Base-by-base conservation (phyloP, 2,113 vertebrate genomes). In the Tenrec ecaudatus region DNA sequence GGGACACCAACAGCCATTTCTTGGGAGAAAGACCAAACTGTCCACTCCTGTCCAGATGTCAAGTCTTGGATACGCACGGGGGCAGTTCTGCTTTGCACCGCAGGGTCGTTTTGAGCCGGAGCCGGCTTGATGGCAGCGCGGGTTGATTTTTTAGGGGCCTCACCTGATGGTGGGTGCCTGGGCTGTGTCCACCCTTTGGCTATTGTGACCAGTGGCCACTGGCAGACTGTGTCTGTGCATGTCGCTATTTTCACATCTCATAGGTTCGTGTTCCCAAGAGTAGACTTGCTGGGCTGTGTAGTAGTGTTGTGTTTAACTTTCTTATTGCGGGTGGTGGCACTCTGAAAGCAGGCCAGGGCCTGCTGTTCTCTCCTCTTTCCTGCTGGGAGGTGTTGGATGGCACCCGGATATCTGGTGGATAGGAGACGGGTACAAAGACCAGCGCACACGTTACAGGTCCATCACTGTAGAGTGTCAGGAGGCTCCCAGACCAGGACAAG, bases 401-500 rank as follows among this genome's bases (percentile, higher is more conserved):
- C 22, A 36, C 31, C 29, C 16, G n/a, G 15, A 1, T 76, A 53
- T 89, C 60, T 71, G 19, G 0, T n/a, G 12, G 57, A 62, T 36
- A 36, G 73, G 84, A 71, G 38, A 16, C 25, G 14, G 73, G 7
- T 23, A 11, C 17, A 1, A 14, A 10, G 36, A 12, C 40, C 8
- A 5, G 47, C 16, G 17, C 91, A 76, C 6, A 5, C 22, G 19
- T 92, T 80, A 57, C 47, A 62, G 73, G 33, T 80, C 73, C 22
- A 19, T 33, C 7, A 0, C 31, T 57, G 1, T 69, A 20, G 0
- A 75, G 3, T 0, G 1, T 27, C 33, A 60, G 78, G 12, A 29
- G 90, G 91, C 69, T 57, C 31, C 22, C 60, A 53, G 60, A 38
- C 9, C 27, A 25, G 23, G 3, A 1, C 0, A 2, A n/a, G 33